Percentiles rank a stretch among this genome's conserved stretches.
Evolutionary conservation across 2,113 vertebrate genomes (phyloP).

Genomic region (Crypturellus undulatus): DNA sequence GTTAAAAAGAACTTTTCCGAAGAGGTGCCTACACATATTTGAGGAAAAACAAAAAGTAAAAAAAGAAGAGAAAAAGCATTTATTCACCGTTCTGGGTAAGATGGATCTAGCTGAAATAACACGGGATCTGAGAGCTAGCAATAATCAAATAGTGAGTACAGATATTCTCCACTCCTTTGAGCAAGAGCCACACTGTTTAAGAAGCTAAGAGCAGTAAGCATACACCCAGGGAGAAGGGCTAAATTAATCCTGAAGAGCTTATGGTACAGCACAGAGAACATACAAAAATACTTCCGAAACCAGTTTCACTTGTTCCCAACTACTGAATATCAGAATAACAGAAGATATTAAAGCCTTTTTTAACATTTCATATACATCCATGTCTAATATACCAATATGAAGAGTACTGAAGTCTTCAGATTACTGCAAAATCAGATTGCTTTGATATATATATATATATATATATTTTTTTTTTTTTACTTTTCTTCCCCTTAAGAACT

Average conservation of each 20-base stretch:
- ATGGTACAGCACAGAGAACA: background rate
- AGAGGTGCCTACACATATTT: rapidly evolving
- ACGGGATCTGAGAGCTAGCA: background rate
- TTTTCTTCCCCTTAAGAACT: background rate
- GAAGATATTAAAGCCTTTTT: background rate
- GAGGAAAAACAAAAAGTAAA: no score
- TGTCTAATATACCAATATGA: no score
- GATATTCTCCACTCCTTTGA: background rate
- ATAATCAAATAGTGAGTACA: background rate
- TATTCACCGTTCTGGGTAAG: background rate
- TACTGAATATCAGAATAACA: background rate
- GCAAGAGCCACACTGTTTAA: background rate
- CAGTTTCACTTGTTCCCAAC: background rate
- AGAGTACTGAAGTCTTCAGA: background rate
- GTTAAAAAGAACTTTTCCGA: background rate
- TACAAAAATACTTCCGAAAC: background rate
- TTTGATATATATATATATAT: no score
- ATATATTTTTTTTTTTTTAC: background rate
- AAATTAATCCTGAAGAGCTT: background rate
- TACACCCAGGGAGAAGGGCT: background rate
- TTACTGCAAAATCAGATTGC: background rate
- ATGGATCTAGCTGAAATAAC: background rate
- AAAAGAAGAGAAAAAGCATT: background rate
- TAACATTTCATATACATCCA: background rate
- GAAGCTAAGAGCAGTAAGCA: background rate